These are phyloP conservation scores for Oreochromis aureus DNA, from an alignment of 2,113 vertebrate genomes.

Conservation along the genomic window DNA sequence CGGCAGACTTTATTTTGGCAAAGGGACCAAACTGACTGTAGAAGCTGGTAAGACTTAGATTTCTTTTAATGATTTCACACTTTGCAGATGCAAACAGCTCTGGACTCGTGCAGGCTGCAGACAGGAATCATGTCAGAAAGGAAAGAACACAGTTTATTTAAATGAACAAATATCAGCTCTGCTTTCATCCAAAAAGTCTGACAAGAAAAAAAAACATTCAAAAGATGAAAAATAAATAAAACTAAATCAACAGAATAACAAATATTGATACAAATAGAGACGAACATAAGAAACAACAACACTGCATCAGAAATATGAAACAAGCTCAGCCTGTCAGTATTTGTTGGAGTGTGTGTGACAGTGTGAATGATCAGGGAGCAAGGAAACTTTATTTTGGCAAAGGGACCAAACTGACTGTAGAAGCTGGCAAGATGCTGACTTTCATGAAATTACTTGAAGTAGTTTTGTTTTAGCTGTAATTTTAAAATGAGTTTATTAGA, in stretches of 20 bases:
- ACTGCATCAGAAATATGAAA: not conserved
- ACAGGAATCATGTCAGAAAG: too few relatives aligned
- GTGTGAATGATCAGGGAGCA: not conserved
- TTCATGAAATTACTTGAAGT: rapidly evolving
- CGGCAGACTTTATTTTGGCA: too few relatives aligned
- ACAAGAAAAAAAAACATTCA: too few relatives aligned
- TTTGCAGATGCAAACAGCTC: too few relatives aligned
- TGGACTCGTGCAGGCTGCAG: too few relatives aligned
- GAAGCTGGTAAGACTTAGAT: too few relatives aligned
- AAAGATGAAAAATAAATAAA: not conserved
- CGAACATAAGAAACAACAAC: not conserved
- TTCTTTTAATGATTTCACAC: too few relatives aligned
- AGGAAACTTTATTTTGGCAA: not conserved
- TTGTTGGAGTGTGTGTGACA: not conserved
- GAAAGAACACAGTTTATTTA: too few relatives aligned
- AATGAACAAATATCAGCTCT: too few relatives aligned
- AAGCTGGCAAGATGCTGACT: not conserved
- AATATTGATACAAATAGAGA: not conserved
- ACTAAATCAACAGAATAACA: rapidly evolving
- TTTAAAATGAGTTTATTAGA: rapidly evolving
- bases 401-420: not conserved
- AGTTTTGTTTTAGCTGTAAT: not conserved
- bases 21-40: too few relatives aligned
- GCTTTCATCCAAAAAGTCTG: rapidly evolving
- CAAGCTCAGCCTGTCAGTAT: not conserved